Evolutionary conservation across 2,797 vertebrate genomes (phyloP).

Genomic region (Menidia menidia): DNA sequence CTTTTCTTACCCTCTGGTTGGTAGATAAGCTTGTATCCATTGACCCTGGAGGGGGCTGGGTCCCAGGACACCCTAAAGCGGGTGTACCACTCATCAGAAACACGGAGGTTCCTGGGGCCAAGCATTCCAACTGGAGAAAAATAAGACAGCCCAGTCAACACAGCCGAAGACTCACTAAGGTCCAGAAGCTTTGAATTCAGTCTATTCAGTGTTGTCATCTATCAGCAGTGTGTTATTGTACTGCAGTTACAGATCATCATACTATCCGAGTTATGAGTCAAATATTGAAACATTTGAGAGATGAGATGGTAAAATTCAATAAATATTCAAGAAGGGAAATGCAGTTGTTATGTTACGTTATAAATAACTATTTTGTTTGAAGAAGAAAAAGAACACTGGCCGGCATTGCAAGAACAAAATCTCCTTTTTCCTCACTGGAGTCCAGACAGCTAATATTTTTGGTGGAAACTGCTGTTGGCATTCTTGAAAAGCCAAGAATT

Average conservation of each 20-base stretch:
- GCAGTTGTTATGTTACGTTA: neutral
- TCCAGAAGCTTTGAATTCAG: constrained; percentile 21
- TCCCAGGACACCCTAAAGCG: constrained; percentile 98
- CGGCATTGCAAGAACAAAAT: constrained; percentile 31
- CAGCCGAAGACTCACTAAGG: constrained; percentile 3
- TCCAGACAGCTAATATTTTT: constrained; percentile 49
- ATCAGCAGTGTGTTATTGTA: constrained; percentile 42
- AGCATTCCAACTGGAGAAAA: constrained; percentile 89
- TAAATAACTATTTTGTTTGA: constrained; percentile 47
- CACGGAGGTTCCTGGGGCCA: constrained; percentile 93
- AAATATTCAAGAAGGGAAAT: no score
- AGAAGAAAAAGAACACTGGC: constrained; percentile 44
- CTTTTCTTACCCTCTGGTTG: constrained; percentile 87
- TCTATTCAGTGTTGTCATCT: constrained; percentile 19
- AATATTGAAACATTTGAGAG: constrained; percentile 28
- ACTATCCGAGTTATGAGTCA: constrained; percentile 30
- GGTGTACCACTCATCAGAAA: constrained; percentile 99
- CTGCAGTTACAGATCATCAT: constrained; percentile 19
- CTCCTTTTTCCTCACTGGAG: constrained; percentile 26
- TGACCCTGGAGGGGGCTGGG: constrained; percentile 89
- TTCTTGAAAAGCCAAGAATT: constrained; percentile 42
- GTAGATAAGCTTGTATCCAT: constrained; percentile 96
- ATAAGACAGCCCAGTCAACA: constrained; percentile 33
- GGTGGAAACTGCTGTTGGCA: constrained; percentile 58
- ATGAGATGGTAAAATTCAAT: constrained; percentile 1